Evolutionary conservation across 2,888 invertebrate genomes (phyloP), one percentile per base, ranked within the genome.

Genomic region (Mallateleia sp.): DNA sequence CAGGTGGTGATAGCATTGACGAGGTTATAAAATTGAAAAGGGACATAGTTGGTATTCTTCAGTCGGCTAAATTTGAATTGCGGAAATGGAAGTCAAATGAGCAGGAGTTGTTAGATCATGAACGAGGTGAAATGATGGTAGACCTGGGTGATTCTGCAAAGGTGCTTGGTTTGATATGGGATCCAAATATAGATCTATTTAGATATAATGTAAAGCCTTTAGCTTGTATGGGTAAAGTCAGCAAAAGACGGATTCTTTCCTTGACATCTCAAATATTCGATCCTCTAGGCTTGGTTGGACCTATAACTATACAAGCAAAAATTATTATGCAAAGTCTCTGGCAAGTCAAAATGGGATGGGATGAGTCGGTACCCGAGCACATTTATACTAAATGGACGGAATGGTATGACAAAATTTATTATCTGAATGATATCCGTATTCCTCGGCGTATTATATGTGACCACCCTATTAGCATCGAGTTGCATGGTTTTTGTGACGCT

Each of bases 401-500:
- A n/a, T 60, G 32, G 32, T 58, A 50, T 6, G n/a, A 67, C 9
- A 82, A 89, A 58, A 20, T 89, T 22, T 22, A 34, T 20, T 11
- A 25, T 5, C 22, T 90, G 1, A 83, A 88, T 52, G 45, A 89
- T 3, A 20, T 89, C 5, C 8, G 50, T 8, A 85, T 89, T n/a
- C 38, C 24, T 24, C 71, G 91, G 7, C 56, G 60, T 38, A 34
- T 87, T 6, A n/a, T 78, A 18, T 18, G 54, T 3, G 15, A 50
- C 15, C 14, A 74, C 11, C 8, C 72, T 9, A 24, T 11, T 1
- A 28, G 66, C 0, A 67, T 88, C 4, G 58, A 89, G 50, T 25
- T 91, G 2, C 89, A 89, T 38, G 90, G 91, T n/a, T 42, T 42
- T n/a, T 42, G 42, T 11, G 42, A 42, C n/a, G 50, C n/a, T n/a